Percentiles rank a stretch among this genome's conserved stretches.
phyloP scores from a whole-genome alignment of 2,113 vertebrate species.

The Myotis davidii region DNA sequence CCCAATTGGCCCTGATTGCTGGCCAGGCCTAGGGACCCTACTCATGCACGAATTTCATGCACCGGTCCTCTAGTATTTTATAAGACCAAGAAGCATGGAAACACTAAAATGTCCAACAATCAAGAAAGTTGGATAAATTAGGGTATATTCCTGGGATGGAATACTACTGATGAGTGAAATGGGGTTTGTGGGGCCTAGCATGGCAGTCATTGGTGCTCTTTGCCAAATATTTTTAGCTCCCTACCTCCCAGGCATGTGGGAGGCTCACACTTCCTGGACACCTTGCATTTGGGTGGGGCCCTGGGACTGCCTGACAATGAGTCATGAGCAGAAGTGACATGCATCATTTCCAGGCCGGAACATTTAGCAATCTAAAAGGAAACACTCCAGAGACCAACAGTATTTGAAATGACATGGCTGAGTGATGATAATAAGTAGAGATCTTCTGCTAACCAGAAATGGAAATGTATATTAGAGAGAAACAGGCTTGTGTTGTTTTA shows the following conservation, averaged over 20 bases:
- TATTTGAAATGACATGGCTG: not conserved
- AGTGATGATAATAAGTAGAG: not conserved
- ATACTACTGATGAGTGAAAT: not conserved
- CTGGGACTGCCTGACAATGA: not conserved
- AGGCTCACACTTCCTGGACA: not conserved
- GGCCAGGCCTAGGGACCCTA: too few species aligned
- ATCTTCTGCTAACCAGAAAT: not conserved
- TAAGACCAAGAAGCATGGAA: not conserved
- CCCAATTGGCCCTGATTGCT: too few species aligned
- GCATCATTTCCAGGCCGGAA: conserved; percentile 6
- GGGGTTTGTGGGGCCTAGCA: not conserved
- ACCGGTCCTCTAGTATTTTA: not conserved
- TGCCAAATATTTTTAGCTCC: not conserved
- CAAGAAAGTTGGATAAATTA: not conserved
- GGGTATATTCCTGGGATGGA: not conserved
- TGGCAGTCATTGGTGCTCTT: not conserved
- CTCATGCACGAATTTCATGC: too few species aligned
- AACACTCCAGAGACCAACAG: not conserved
- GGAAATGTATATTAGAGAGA: not conserved
- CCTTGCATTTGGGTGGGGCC: not conserved
- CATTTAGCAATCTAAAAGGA: not conserved
- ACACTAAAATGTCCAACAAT: not conserved
- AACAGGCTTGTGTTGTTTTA: not conserved
- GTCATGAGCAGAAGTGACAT: not conserved
- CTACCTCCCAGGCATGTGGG: not conserved